These are phyloP conservation scores for Scaptomyza cyrtandrae DNA, from an alignment of 2,888 invertebrate species.

Conservation along the genomic window DNA sequence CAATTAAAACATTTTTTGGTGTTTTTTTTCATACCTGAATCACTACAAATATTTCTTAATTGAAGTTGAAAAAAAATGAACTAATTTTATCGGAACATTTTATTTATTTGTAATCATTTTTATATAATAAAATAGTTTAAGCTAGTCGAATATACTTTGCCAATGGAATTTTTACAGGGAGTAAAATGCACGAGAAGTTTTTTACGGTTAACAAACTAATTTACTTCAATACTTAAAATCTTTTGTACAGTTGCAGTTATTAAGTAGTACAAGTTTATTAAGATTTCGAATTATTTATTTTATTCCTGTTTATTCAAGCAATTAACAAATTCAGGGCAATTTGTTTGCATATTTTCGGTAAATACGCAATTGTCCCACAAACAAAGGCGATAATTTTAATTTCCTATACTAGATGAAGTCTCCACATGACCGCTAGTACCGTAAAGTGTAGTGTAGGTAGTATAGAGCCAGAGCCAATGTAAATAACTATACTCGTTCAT, in stretches of 20 bases:
- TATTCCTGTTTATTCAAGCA: conserved; percentile 7
- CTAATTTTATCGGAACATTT: too few species aligned
- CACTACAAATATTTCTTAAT: background rate
- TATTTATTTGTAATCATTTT: background rate
- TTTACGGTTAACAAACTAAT: conserved; percentile 25
- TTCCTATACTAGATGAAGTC: conserved; percentile 9
- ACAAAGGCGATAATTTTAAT: conserved; percentile 22
- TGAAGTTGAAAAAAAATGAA: background rate
- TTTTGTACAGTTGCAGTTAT: background rate
- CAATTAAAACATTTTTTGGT: conserved; percentile 9
- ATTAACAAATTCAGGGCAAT: conserved; percentile 18
- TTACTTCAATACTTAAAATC: background rate
- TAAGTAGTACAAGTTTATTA: background rate
- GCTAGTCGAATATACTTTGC: background rate
- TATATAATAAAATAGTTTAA: background rate
- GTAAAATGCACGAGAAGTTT: background rate
- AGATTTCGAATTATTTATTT: conserved; percentile 1
- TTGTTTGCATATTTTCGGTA: conserved; percentile 12
- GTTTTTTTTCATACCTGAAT: background rate
- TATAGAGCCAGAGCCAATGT: background rate
- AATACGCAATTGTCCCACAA: conserved; percentile 14
- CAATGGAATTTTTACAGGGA: background rate
- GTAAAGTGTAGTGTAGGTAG: background rate
- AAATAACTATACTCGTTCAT: conserved; percentile 6
- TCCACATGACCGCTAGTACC: conserved; percentile 5